Percentiles rank a stretch among this genome's conserved stretches.
Evolutionary conservation across 2,113 vertebrate genomes (phyloP).

Genomic region (Thunnus thynnus): DNA sequence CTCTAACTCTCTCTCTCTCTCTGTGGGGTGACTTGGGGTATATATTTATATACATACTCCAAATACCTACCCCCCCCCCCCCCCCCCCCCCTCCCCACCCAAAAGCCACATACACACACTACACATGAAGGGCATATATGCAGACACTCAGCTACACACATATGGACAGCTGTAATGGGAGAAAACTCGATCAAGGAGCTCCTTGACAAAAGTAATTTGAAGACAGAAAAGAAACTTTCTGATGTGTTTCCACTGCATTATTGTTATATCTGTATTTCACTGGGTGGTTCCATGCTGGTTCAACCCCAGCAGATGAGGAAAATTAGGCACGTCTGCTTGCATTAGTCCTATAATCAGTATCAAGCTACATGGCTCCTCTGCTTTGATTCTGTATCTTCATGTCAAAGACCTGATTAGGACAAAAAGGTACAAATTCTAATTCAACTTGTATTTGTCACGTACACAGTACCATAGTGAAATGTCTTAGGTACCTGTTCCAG

Average conservation of each 20-base stretch:
- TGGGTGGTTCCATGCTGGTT: background rate
- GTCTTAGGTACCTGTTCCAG: too few relatives aligned
- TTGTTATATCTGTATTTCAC: background rate
- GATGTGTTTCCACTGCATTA: background rate
- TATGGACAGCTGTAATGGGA: conserved; percentile 23
- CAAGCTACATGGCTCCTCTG: background rate
- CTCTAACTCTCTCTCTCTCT: conserved; percentile 12
- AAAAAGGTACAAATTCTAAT: too few relatives aligned
- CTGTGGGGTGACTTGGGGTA: conserved; percentile 24
- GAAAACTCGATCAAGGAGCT: conserved; percentile 30
- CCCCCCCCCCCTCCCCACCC: background rate
- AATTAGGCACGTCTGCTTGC: background rate
- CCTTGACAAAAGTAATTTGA: conserved; percentile 42
- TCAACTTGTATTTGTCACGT: too few relatives aligned
- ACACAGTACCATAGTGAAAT: too few relatives aligned
- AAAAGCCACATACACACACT: conserved; percentile 7
- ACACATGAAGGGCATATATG: background rate
- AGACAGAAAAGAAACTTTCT: conserved; percentile 21
- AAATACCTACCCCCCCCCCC: conserved; percentile 25
- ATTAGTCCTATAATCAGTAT: background rate
- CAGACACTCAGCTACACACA: conserved; percentile 15
- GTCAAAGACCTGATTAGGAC: background rate
- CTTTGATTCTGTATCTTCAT: background rate
- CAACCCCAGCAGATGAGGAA: background rate
- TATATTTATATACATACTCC: conserved; percentile 32